phyloP scores from a whole-genome alignment of 2,113 vertebrate genomes.

The Siniperca knerii region DNA sequence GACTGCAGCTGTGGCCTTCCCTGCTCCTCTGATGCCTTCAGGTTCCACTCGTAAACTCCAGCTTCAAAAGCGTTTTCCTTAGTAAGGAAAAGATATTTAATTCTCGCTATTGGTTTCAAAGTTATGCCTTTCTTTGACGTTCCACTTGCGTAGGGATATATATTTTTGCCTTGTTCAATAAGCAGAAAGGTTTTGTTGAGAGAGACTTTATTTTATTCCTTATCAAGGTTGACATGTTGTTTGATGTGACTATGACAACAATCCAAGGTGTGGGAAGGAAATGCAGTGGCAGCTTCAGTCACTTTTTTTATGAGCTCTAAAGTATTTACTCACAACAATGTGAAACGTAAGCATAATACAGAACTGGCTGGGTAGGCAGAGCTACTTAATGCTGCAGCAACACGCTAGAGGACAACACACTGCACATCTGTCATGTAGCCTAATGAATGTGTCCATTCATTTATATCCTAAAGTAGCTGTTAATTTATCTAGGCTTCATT shows the following conservation, averaged over 20 bases:
- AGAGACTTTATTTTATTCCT: not conserved
- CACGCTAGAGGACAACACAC: no score
- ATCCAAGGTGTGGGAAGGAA: not conserved
- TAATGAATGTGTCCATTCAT: not conserved
- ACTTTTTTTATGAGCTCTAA: not conserved
- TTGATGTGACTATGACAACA: not conserved
- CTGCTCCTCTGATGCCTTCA: conserved; percentile 41
- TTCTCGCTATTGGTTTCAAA: no score
- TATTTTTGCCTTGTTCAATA: not conserved
- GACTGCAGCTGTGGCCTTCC: conserved; percentile 3
- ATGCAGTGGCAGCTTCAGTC: not conserved
- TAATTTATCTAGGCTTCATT: not conserved
- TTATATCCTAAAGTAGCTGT: not conserved
- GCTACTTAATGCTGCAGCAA: not conserved
- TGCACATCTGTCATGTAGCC: not conserved
- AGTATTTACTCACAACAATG: not conserved
- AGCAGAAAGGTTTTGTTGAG: not conserved
- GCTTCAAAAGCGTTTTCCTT: not conserved
- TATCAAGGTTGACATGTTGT: not conserved
- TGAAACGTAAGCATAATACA: not conserved
- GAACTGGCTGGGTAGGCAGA: not conserved
- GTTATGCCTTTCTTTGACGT: no score
- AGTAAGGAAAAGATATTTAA: no score
- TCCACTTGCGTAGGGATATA: no score
- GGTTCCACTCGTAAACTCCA: not conserved